A percentile compares a stretch with the other conserved stretches of the same genome.
Evolutionary conservation across 2,797 vertebrate species (phyloP).

Genomic region (Enteromius unitaeniatus): DNA sequence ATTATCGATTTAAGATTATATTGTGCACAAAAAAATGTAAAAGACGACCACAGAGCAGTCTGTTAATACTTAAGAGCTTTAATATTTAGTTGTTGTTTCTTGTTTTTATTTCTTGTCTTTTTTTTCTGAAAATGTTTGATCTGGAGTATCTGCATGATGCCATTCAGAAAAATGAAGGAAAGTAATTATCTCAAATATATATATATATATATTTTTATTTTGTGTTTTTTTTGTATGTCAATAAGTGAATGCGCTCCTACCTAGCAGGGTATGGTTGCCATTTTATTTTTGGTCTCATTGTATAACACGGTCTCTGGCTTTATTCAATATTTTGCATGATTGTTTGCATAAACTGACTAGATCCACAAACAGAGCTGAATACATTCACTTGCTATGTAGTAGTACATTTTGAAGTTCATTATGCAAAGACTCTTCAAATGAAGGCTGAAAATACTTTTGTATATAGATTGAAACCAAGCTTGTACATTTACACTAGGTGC

Average conservation of each 20-base stretch:
- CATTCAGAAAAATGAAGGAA: constrained; percentile 33
- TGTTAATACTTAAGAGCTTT: constrained; percentile 32
- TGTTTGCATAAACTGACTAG: constrained; percentile 21
- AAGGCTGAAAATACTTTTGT: constrained; percentile 35
- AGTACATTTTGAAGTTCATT: constrained; percentile 6
- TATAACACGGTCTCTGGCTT: background rate
- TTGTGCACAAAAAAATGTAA: constrained; percentile 34
- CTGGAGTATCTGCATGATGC: constrained; percentile 22
- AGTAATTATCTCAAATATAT: background rate
- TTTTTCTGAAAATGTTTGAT: constrained; percentile 4
- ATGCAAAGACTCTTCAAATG: constrained; percentile 33
- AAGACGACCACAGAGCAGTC: constrained; percentile 20
- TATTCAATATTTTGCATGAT: constrained; percentile 26
- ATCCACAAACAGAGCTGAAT: background rate
- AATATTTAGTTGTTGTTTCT: background rate
- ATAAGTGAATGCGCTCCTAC: background rate
- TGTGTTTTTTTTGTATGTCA: background rate
- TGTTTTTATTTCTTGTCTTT: background rate
- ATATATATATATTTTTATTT: too few relatives aligned
- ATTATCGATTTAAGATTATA: constrained; percentile 31
- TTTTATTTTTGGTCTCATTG: constrained; percentile 25
- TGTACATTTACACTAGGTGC: constrained; percentile 46
- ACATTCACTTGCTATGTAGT: background rate
- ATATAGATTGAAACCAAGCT: constrained; percentile 16
- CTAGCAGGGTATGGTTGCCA: background rate